Base-by-base conservation (phyloP, 2,888 invertebrate species). In the Reticulitermes lucifugus region DNA sequence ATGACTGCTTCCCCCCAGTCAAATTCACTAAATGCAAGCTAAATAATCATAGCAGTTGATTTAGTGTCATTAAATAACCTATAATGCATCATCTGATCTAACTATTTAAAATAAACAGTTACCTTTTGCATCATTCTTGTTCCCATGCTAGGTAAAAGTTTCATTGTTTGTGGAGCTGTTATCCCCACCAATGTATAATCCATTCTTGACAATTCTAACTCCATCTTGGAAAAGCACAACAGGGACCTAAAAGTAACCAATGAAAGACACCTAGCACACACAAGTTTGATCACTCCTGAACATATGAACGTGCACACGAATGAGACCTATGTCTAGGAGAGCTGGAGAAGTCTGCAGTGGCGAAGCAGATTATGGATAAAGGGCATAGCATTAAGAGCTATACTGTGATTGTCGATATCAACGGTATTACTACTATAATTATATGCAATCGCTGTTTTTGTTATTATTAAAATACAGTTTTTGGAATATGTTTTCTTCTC, bases 141-240 rank as follows among this genome's bases (percentile, higher is more conserved):
- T 84, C 93, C 94, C 73, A 92, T 89, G 22, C 92, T 90, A n/a
- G 97, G 96, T 85, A 98, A 91, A 82, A 98, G 92, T 91, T 95
- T 95, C 89, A 97, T 92, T 79, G 96, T 96, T 89, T 96, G 95
- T 29, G 94, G 94, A 85, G 95, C 95, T 12, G 96, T 96, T 73
- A 96, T 93, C 9, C 96, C 96, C 86, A 96, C 94, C 89, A 96
- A 93, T 41, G 95, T 93, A 89, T 98, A 98, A 91, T 98, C 97
- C n/a, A 97, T 94, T 87, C 97, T 93, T 71, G 94, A 93, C 88
- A 98, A 91, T 90, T 96, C 95, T 88, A 97, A 92, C 90, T 96
- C 95, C 97, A 97, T 96, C 88, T 29, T 65, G 35, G 12, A 55
- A 55, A 55, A 18, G 18, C 55, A 55, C 18, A 55, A 18, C 7